Evolutionary conservation across 2,113 vertebrate genomes (phyloP), one percentile per base, ranked within the genome.

Genomic region (Rhea americana): DNA sequence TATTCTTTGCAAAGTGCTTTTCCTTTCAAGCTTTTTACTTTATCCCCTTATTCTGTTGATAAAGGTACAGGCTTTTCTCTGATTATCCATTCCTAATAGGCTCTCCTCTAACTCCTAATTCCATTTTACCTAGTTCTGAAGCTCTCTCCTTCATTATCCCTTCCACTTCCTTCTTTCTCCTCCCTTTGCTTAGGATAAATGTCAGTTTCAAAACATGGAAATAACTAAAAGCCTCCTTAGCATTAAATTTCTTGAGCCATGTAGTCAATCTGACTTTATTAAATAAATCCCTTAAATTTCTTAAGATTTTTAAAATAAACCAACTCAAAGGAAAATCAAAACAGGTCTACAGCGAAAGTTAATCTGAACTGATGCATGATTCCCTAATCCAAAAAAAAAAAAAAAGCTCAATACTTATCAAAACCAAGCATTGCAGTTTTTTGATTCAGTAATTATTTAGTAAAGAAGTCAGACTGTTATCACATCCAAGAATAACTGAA

Each of bases 121-220:
- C 61, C 32, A 56, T 84, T 93, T 91, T 68, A n/a, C n/a, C 32
- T 39, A 77, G 43, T 78, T 89, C 39, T 63, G 16, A 50, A 88
- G 59, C 26, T 41, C 12, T 91, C 41, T 71, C 77, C 26, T 82
- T 84, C 72, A 67, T 78, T 91, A 90, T 28, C 26, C 37, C 13
- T 83, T 83, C 53, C 51, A 91, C 61, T 50, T 81, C 24, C 56
- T 50, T 63, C 56, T 37, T 39, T 63, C 41, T 78, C 51, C 16
- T 87, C 25, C 26, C 73, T 88, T 81, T 93, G 43, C 70, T 84
- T 61, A 13, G 37, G 43, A 90, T 83, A 53, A 86, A 91, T 90
- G 66, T 48, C 82, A 61, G 48, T 51, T 93, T 91, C 68, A 84
- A 26, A 86, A 94, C 73, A 82, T 39, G 82, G 76, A 95, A 94